phyloP scores from a whole-genome alignment of 2,797 vertebrate genomes.

The Girardinus metallicus region DNA sequence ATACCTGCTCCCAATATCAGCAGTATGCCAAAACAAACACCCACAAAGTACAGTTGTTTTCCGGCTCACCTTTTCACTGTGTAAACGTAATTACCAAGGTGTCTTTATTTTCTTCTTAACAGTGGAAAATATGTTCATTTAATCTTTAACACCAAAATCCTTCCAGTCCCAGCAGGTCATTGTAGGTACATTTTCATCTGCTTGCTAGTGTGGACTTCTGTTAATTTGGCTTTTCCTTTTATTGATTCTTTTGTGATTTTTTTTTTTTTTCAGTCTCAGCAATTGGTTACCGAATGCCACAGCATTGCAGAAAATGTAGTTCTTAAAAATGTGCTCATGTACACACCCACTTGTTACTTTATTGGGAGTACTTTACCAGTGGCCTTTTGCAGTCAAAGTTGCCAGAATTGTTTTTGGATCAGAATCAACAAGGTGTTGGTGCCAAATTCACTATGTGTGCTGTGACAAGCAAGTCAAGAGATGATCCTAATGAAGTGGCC shows the following conservation, averaged over 20 bases:
- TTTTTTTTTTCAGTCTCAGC: not conserved
- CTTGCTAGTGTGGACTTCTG: not conserved
- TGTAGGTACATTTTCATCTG: constrained; percentile 4
- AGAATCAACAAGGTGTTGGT: not conserved
- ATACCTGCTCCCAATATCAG: constrained; percentile 74
- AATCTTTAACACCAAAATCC: constrained; percentile 43
- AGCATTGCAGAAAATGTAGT: not conserved
- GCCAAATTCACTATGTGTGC: not conserved
- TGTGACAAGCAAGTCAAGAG: not conserved
- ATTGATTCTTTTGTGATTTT: not conserved
- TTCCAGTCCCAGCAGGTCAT: not conserved
- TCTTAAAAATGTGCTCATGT: not conserved
- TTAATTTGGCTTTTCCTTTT: not conserved
- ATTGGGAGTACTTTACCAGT: not conserved
- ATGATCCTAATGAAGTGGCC: not conserved
- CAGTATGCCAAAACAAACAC: constrained; percentile 79
- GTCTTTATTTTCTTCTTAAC: constrained; percentile 71
- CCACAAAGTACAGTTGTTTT: constrained; percentile 47
- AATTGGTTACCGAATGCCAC: not conserved
- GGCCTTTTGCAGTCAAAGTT: not conserved
- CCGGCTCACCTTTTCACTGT: constrained; percentile 44
- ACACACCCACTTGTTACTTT: not conserved
- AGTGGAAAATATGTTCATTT: constrained; percentile 56
- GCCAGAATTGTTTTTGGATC: not conserved
- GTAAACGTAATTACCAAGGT: constrained; percentile 75